Percentiles rank a stretch among this genome's conserved stretches.
Conservation (phyloP, 2,113 vertebrate genomes). For the Poecilia latipinna region DNA sequence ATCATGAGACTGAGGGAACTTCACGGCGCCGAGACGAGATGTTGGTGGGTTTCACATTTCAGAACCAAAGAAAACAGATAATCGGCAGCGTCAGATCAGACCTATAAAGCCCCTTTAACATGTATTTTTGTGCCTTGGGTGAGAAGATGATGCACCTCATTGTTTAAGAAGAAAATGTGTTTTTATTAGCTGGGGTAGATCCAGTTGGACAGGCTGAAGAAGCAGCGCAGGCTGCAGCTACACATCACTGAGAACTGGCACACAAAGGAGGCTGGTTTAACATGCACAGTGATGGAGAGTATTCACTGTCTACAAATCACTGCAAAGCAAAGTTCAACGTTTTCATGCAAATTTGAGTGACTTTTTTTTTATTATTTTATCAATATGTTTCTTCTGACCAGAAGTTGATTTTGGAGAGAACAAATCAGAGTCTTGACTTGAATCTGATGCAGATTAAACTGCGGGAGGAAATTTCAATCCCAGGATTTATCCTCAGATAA, state of each 20-base stretch:
- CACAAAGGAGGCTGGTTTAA: conserved; percentile 37
- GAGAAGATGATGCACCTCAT: conserved; percentile 41
- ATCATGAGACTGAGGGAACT: conserved; percentile 14
- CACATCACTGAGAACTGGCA: conserved; percentile 53
- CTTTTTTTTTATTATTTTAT: no score
- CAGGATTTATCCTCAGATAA: no score
- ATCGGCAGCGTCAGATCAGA: conserved; percentile 49
- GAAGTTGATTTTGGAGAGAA: no score
- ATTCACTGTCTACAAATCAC: conserved; percentile 38
- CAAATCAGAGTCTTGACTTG: no score
- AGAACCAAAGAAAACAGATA: conserved; percentile 13
- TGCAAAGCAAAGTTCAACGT: no score
- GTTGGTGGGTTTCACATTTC: conserved; percentile 12
- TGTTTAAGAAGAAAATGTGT: conserved; percentile 26
- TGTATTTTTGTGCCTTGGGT: conserved; percentile 24
- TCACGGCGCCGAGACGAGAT: background rate
- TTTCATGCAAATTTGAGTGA: no score
- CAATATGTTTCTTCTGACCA: no score
- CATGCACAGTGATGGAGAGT: conserved; percentile 46
- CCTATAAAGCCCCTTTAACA: conserved; percentile 20
- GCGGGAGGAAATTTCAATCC: no score
- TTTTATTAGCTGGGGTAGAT: conserved; percentile 32
- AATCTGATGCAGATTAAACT: no score
- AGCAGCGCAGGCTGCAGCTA: conserved; percentile 47
- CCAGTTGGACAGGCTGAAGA: conserved; percentile 43